phyloP scores from a whole-genome alignment of 2,888 invertebrate genomes.

The Erynnis tages region DNA sequence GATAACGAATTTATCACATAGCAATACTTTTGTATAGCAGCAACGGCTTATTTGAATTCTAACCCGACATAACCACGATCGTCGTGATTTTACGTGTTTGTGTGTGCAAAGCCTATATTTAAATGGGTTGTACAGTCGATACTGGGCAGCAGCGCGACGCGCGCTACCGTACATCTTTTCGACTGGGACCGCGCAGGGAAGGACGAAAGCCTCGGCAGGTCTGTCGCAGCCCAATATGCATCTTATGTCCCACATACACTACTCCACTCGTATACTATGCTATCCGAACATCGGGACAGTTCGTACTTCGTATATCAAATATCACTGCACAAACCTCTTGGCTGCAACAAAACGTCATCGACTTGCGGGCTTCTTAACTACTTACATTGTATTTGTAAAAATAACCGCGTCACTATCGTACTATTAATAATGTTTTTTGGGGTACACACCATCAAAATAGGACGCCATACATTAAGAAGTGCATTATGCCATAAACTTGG shows the following conservation, averaged over 20 bases:
- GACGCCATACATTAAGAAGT: not conserved
- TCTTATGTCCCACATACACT: not conserved
- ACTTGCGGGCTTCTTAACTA: not conserved
- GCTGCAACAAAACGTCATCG: slow-evolving; percentile 26
- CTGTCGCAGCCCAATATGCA: slow-evolving; percentile 52
- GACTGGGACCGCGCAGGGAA: slow-evolving; percentile 96
- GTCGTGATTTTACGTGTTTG: slow-evolving; percentile 21
- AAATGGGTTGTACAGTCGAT: slow-evolving; percentile 74
- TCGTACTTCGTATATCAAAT: slow-evolving; percentile 7
- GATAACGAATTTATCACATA: not conserved
- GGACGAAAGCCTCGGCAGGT: slow-evolving; percentile 97
- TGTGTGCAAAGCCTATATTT: slow-evolving; percentile 26
- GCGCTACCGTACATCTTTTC: slow-evolving; percentile 84
- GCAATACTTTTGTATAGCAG: not conserved
- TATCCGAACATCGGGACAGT: slow-evolving; percentile 8
- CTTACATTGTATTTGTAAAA: not conserved
- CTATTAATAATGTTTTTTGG: not conserved
- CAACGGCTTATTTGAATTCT: not conserved
- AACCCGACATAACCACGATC: slow-evolving; percentile 15
- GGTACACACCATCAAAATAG: not conserved
- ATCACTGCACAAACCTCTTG: slow-evolving; percentile 32
- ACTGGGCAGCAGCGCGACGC: slow-evolving; percentile 57
- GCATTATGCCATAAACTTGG: not conserved
- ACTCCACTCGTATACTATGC: not conserved
- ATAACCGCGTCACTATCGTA: not conserved